These are phyloP conservation scores for Lepidotrigona ventralis DNA, from an alignment of 1,140 invertebrate genomes.

Conservation along the genomic window DNA sequence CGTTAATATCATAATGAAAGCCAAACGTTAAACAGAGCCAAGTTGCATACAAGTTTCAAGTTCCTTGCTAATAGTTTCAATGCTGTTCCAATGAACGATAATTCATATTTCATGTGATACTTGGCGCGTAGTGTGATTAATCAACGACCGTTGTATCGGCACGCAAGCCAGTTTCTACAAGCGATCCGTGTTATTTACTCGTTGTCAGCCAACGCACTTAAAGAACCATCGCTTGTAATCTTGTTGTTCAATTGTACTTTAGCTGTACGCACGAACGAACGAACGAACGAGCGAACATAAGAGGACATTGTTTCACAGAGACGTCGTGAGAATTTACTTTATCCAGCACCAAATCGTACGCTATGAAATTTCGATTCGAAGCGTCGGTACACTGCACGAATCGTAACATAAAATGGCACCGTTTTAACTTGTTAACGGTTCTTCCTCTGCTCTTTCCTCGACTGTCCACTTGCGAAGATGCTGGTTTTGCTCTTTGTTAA, in stretches of 20 bases:
- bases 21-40: too few relatives aligned
- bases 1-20: too few relatives aligned
- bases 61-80: background rate
- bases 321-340: slow-evolving; percentile 23
- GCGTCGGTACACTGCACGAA: background rate
- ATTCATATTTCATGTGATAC: background rate
- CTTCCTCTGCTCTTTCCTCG: background rate
- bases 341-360: background rate
- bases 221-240: slow-evolving; percentile 1
- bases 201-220: background rate
- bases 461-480: too few relatives aligned
- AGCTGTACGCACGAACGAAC: slow-evolving; percentile 2
- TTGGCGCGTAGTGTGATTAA: background rate
- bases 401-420: background rate
- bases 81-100: too few relatives aligned
- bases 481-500: background rate
- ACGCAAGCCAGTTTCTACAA: slow-evolving; percentile 7
- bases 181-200: slow-evolving; percentile 29
- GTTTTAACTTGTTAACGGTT: background rate
- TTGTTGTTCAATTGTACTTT: slow-evolving; percentile 12
- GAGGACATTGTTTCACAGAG: slow-evolving; percentile 21
- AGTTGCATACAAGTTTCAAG: background rate
- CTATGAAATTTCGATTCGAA: background rate
- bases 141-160: background rate
- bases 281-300: slow-evolving; percentile 7